Evolutionary conservation across 1,140 invertebrate genomes (phyloP).

Genomic region (Micrasema longulum): DNA sequence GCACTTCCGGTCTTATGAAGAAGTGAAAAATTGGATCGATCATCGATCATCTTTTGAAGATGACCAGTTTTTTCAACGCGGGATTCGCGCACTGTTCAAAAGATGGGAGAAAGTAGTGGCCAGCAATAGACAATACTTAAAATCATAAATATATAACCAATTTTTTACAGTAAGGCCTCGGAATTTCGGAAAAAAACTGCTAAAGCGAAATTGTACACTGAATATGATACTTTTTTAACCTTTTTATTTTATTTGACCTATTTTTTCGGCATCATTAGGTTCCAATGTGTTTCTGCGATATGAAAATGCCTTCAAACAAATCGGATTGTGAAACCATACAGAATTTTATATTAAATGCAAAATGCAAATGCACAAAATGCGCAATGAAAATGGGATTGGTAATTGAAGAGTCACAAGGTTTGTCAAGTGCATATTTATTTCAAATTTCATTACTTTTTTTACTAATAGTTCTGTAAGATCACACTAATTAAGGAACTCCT

Average conservation of each 20-base stretch:
- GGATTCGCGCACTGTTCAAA: too few relatives aligned
- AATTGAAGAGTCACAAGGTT: background rate
- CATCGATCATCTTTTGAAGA: too few relatives aligned
- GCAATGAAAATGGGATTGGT: background rate
- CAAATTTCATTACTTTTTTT: background rate
- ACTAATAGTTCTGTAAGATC: background rate
- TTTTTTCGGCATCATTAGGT: background rate
- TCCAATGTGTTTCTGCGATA: slow-evolving; percentile 24
- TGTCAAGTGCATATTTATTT: background rate
- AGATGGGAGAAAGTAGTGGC: too few relatives aligned
- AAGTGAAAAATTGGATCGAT: too few relatives aligned
- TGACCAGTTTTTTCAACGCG: too few relatives aligned
- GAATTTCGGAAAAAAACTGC: background rate
- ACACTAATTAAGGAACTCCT: background rate
- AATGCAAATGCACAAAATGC: background rate
- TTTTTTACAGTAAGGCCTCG: background rate
- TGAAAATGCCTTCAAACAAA: background rate
- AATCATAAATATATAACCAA: too few relatives aligned
- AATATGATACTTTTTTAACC: background rate
- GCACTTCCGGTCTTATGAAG: too few relatives aligned
- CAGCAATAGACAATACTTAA: too few relatives aligned
- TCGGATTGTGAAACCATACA: background rate
- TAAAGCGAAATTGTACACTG: background rate
- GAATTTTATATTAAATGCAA: slow-evolving; percentile 7
- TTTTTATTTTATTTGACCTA: background rate